Evolutionary conservation across 2,113 vertebrate species (phyloP).

Genomic region (Lutjanus erythropterus): DNA sequence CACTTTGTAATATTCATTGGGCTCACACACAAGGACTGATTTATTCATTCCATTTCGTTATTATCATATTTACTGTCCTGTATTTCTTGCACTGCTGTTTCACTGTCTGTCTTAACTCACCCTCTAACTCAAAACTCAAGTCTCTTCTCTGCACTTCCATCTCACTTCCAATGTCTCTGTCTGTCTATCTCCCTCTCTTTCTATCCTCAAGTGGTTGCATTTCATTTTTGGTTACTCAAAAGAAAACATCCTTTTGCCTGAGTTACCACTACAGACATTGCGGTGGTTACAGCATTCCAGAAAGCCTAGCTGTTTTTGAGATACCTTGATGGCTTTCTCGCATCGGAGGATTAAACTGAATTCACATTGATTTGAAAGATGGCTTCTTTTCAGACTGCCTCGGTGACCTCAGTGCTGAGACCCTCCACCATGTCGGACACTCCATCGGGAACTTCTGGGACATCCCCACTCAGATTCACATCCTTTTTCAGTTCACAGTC

Average conservation of each 20-base stretch:
- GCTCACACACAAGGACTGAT: slow-evolving; percentile 76
- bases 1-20: slow-evolving; percentile 66
- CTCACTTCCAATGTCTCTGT: slow-evolving; percentile 8
- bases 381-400: slow-evolving; percentile 75
- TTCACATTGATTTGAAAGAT: slow-evolving; percentile 68
- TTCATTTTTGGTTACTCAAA: slow-evolving; percentile 78
- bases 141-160: slow-evolving; percentile 36
- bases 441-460: slow-evolving; percentile 67
- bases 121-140: slow-evolving; percentile 40
- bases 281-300: slow-evolving; percentile 67
- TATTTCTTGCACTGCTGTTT: slow-evolving; percentile 60
- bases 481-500: slow-evolving; percentile 86
- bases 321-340: slow-evolving; percentile 64
- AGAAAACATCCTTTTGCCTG: slow-evolving; percentile 73
- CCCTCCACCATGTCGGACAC: slow-evolving; percentile 70
- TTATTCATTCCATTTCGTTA: slow-evolving; percentile 71
- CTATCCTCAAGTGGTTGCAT: slow-evolving; percentile 74
- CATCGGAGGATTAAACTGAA: slow-evolving; percentile 57
- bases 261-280: slow-evolving; percentile 71
- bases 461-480: slow-evolving; percentile 68
- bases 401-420: slow-evolving; percentile 74
- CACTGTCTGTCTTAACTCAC: slow-evolving; percentile 28
- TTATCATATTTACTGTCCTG: slow-evolving; percentile 63
- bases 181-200: slow-evolving; percentile 11
- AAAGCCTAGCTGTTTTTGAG: slow-evolving; percentile 66